These are phyloP conservation scores for Porites cylindrica DNA, from an alignment of 92 coral and sea anemone species.

Conservation along the genomic window DNA sequence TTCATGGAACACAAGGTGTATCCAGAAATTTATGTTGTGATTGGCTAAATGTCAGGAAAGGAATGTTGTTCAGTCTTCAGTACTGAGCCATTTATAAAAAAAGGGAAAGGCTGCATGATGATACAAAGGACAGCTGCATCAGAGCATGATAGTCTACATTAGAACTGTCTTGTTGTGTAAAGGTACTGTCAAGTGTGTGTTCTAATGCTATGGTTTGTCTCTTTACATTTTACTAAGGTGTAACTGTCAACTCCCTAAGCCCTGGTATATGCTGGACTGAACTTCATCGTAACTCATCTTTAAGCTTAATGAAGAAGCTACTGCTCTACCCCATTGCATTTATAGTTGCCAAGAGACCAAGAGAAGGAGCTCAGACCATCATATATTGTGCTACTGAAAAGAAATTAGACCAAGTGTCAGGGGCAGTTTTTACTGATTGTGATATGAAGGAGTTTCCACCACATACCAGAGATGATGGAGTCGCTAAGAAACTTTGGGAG, in stretches of 20 bases:
- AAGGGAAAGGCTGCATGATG: too few species aligned
- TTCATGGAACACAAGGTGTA: too few species aligned
- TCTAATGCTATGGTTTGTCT: background rate
- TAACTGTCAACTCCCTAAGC: slow-evolving; percentile 87
- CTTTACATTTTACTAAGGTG: slow-evolving; percentile 63
- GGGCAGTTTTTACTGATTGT: slow-evolving; percentile 85
- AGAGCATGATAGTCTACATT: too few species aligned
- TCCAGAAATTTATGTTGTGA: too few species aligned
- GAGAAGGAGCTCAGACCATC: slow-evolving; percentile 95
- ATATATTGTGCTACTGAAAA: slow-evolving; percentile 94
- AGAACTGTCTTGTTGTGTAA: too few species aligned
- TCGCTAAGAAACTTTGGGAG: slow-evolving; percentile 95
- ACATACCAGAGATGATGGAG: slow-evolving; percentile 90
- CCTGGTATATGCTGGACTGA: slow-evolving; percentile 97
- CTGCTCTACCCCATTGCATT: slow-evolving; percentile 76
- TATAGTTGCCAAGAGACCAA: slow-evolving; percentile 83
- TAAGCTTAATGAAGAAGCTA: slow-evolving; percentile 65
- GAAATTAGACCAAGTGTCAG: slow-evolving; percentile 71
- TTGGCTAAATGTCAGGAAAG: too few species aligned
- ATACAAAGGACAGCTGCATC: too few species aligned
- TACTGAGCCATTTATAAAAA: too few species aligned
- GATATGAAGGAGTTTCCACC: slow-evolving; percentile 73
- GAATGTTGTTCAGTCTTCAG: too few species aligned
- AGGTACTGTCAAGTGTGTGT: too few species aligned
- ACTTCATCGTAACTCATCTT: slow-evolving; percentile 75